Evolutionary conservation across 1,140 invertebrate genomes (phyloP).

Genomic region (Nomia melanderi): DNA sequence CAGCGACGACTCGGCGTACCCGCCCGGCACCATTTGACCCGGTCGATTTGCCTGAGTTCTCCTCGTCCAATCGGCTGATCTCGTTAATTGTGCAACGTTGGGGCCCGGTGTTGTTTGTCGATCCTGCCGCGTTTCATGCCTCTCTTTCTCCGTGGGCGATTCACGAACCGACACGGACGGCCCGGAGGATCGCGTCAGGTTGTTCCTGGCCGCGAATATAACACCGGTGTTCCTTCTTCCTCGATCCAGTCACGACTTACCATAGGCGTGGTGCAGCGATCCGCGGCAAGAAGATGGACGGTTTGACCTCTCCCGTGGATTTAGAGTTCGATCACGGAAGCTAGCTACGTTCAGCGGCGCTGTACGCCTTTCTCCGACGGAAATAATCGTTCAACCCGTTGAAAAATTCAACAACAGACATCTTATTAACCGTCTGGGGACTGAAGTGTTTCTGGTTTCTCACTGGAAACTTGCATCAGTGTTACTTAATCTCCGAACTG

Average conservation of each 20-base stretch:
- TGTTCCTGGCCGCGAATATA: constrained; percentile 61
- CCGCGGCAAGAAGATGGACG: constrained; percentile 68
- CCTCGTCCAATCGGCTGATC: constrained; percentile 46
- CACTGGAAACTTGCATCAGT: too few species aligned
- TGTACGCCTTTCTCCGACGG: not conserved
- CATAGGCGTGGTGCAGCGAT: constrained; percentile 72
- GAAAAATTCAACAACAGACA: too few species aligned
- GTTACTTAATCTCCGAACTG: too few species aligned
- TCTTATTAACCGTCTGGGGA: too few species aligned
- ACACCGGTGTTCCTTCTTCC: constrained; percentile 60
- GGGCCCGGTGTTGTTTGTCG: constrained; percentile 54
- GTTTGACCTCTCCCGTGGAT: constrained; percentile 66
- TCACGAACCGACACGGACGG: constrained; percentile 60
- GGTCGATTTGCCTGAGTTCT: constrained; percentile 21
- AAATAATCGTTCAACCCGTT: too few species aligned
- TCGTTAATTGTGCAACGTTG: constrained; percentile 62
- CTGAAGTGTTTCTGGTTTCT: too few species aligned
- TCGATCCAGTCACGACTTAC: constrained; percentile 72
- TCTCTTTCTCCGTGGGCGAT: constrained; percentile 55
- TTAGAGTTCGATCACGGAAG: constrained; percentile 45
- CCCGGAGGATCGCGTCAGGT: constrained; percentile 57
- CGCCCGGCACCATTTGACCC: constrained; percentile 44
- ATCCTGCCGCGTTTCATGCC: constrained; percentile 47
- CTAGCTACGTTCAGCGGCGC: not conserved
- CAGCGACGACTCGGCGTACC: constrained; percentile 47